phyloP scores from a whole-genome alignment of 1,140 invertebrate species.

The Drosophila erecta region DNA sequence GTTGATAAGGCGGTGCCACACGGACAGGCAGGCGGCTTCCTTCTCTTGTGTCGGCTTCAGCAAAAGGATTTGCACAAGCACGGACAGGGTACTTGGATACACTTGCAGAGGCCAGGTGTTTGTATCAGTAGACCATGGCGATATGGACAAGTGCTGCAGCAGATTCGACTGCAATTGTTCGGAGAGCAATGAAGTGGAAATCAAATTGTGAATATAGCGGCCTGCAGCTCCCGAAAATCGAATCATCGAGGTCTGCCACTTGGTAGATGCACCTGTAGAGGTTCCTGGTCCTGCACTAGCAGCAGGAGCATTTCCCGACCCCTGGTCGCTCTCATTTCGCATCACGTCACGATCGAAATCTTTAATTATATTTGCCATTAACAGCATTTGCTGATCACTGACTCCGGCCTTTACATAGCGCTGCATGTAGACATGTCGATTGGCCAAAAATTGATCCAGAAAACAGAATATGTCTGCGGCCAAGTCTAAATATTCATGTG shows the following conservation, averaged over 20 bases:
- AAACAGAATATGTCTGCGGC: constrained; percentile 82
- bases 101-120: constrained; percentile 93
- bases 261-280: constrained; percentile 27
- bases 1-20: constrained; percentile 95
- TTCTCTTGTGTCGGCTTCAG: constrained; percentile 93
- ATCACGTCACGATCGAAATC: constrained; percentile 91
- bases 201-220: constrained; percentile 87
- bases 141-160: constrained; percentile 91
- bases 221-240: constrained; percentile 82
- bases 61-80: constrained; percentile 90
- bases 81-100: constrained; percentile 93
- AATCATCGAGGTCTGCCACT: constrained; percentile 83
- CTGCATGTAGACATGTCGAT: constrained; percentile 85
- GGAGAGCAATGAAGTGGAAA: constrained; percentile 89
- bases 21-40: constrained; percentile 94
- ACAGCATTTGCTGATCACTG: constrained; percentile 91
- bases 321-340: constrained; percentile 65
- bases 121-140: constrained; percentile 88
- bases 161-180: constrained; percentile 90
- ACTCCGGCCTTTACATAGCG: constrained; percentile 87
- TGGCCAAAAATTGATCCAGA: constrained; percentile 80
- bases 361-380: constrained; percentile 92
- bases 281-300: constrained; percentile 7
- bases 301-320: constrained; percentile 2
- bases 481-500: constrained; percentile 87